A percentile compares a stretch with the other conserved stretches of the same genome.
These are phyloP conservation scores for Odontomachus brunneus DNA, from an alignment of 1,140 invertebrate species.

Conservation along the genomic window DNA sequence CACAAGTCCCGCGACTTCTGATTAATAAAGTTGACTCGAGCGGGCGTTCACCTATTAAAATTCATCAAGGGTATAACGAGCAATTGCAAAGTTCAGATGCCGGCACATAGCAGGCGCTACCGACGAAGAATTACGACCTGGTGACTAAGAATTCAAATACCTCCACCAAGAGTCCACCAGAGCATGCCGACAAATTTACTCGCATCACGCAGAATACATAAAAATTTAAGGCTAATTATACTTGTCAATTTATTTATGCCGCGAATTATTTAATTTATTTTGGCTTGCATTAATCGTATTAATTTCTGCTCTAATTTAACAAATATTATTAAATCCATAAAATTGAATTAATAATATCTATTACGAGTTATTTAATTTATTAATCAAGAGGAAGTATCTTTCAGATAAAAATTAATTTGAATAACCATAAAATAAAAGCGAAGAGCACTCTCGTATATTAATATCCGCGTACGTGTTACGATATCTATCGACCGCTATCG, in stretches of 20 bases:
- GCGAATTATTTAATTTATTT: not conserved
- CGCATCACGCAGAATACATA: not conserved
- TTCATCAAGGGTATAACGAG: conserved; percentile 52
- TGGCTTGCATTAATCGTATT: not conserved
- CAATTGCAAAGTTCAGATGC: conserved; percentile 47
- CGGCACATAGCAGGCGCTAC: conserved; percentile 14
- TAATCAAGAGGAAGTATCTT: not conserved
- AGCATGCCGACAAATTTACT: not conserved
- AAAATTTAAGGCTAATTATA: not conserved
- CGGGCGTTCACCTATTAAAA: conserved; percentile 37
- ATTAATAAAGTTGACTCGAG: conserved; percentile 51
- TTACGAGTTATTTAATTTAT: not conserved
- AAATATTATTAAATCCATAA: not conserved
- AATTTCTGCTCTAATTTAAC: not conserved
- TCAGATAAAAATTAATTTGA: conserved; percentile 1
- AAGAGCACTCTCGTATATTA: not conserved
- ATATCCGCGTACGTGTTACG: conserved; percentile 17
- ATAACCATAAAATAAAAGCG: not conserved
- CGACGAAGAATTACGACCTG: conserved; percentile 5
- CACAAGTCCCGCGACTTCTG: conserved; percentile 23
- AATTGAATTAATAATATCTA: not conserved
- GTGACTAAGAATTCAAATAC: not conserved
- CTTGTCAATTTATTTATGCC: not conserved
- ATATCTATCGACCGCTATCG: conserved; percentile 24
- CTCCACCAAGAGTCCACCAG: not conserved